Percentiles rank a stretch among this genome's conserved stretches.
Evolutionary conservation across 2,113 vertebrate genomes (phyloP).

Genomic region (Dinomys branickii): DNA sequence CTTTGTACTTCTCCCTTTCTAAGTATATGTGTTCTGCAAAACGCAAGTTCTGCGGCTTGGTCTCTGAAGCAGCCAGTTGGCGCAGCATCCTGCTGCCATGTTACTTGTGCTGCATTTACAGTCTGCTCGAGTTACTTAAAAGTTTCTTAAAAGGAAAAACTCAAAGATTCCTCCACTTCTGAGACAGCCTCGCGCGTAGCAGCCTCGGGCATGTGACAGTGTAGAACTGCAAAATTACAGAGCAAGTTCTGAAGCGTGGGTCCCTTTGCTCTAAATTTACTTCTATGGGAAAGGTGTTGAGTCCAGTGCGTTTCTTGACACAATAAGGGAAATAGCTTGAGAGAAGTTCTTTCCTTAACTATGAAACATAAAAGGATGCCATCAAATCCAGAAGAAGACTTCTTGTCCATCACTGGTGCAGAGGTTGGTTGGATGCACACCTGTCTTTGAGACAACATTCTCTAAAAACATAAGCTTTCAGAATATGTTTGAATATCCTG

Average conservation of each 20-base stretch:
- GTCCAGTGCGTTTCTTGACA: neutral
- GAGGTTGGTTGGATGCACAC: neutral
- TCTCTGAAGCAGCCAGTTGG: constrained; percentile 33
- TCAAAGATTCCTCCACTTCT: neutral
- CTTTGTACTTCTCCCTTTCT: neutral
- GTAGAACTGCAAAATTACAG: neutral
- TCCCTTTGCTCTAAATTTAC: neutral
- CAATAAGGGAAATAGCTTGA: neutral
- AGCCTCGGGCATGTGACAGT: neutral
- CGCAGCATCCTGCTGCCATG: neutral
- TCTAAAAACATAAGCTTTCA: neutral
- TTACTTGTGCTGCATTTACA: neutral
- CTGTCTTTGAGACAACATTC: constrained; percentile 2
- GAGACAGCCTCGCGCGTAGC: neutral
- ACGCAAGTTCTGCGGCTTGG: neutral
- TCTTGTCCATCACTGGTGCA: neutral
- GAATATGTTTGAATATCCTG: neutral
- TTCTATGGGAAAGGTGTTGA: neutral
- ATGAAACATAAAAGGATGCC: neutral
- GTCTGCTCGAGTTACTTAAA: neutral
- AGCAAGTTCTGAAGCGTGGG: neutral
- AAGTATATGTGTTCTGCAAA: neutral
- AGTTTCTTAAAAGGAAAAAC: constrained; percentile 24
- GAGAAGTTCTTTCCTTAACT: neutral
- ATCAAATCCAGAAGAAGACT: constrained; percentile 1